A percentile compares a stretch with the other conserved stretches of the same genome.
These are phyloP conservation scores for Rhyacichthys aspro DNA, from an alignment of 2,797 vertebrate genomes.

Conservation along the genomic window DNA sequence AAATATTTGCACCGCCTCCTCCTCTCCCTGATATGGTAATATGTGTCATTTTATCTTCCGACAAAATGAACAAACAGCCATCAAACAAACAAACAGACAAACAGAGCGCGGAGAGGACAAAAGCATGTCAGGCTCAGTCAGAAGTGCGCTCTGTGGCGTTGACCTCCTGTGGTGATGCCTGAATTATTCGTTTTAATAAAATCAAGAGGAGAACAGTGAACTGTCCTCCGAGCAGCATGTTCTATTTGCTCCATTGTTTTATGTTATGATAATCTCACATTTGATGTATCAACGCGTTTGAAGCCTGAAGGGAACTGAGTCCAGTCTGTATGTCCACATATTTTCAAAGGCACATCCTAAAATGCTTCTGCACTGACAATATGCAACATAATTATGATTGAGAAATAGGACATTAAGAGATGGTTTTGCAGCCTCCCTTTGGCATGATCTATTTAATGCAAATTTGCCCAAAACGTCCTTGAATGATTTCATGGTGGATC, in stretches of 20 bases:
- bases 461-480: no score
- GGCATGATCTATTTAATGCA: no score
- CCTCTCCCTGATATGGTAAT: conserved; percentile 42
- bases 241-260: conserved; percentile 44
- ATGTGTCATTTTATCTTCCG: conserved; percentile 50
- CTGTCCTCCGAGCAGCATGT: conserved; percentile 24
- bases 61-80: conserved; percentile 56
- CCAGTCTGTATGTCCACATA: conserved; percentile 9
- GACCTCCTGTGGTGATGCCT: conserved; percentile 38
- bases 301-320: conserved; percentile 24
- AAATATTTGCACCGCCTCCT: conserved; percentile 60
- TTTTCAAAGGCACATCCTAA: conserved; percentile 22
- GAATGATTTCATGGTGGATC: no score
- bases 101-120: conserved; percentile 53
- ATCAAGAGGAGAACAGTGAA: conserved; percentile 24
- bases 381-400: no score
- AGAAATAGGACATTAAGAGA: no score
- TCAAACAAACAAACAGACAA: conserved; percentile 54
- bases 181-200: conserved; percentile 53
- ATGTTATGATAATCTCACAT: conserved; percentile 37
- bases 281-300: conserved; percentile 28
- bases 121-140: conserved; percentile 27
- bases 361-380: no score
- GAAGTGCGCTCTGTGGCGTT: conserved; percentile 24
- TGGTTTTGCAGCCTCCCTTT: no score